Evolutionary conservation across 1,140 invertebrate genomes (phyloP), one percentile per base, ranked within the genome.

Genomic region (Heliothis virescens): DNA sequence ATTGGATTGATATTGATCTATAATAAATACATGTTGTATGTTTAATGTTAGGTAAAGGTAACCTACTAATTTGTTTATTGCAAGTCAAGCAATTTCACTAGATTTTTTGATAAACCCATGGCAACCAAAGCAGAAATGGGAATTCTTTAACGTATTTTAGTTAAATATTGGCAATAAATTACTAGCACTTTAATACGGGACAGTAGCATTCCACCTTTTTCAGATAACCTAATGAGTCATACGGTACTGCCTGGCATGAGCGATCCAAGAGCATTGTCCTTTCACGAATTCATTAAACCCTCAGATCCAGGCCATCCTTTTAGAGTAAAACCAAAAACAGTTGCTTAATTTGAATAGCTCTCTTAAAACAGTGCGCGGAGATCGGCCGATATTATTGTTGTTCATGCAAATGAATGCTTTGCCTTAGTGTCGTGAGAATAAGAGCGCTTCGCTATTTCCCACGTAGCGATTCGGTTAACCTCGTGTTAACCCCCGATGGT

Each of bases 321-420:
- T 71, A 53, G 48, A 76, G 47, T 62, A 50, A 53, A 62, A 10
- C 26, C 34, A 52, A 26, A 60, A 60, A 62, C 57, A 16, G 73
- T 75, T 62, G 21, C 60, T 76, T 76, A 76, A 76, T 76, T 76
- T 76, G 74, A 76, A 76, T 76, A 76, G 65, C 41, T 52, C 74
- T 76, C 74, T 76, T 71, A 52, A 71, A 71, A 71, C 67, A 71
- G 67, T 71, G n/a, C 52, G 13, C 59, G 34, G 53, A 85, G 89
- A 90, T 90, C 83, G 72, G 75, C 79, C 85, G 89, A 90, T 90
- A 89, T 90, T 89, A 90, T 91, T 91, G 89, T 91, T 88, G 83
- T 69, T 71, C 79, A 90, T 91, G 89, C 88, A 90, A 91, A 91
- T 91, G 88, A 90, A 87, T 85, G 79, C 55, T 52, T 52, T 65